Conservation (phyloP, 2,888 invertebrate genomes). For the Norana najaformis region DNA sequence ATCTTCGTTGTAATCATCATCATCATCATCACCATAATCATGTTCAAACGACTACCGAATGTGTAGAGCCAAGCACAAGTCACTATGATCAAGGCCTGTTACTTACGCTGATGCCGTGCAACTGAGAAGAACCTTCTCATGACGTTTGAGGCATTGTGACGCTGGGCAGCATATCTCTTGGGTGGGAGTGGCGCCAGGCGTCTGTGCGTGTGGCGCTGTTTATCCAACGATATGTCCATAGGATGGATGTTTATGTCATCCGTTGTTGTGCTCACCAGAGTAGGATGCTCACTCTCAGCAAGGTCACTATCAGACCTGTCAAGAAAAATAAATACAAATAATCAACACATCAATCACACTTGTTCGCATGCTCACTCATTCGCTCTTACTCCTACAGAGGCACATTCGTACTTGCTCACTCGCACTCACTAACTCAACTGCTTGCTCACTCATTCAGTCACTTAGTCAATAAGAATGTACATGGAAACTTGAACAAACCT, state of each 20-base stretch:
- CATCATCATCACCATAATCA: not conserved
- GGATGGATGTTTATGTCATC: slow-evolving; percentile 6
- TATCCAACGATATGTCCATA: not conserved
- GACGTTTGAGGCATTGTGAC: slow-evolving; percentile 21
- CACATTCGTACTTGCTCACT: too few species aligned
- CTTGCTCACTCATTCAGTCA: too few species aligned
- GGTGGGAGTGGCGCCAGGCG: not conserved
- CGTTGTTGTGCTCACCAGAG: not conserved
- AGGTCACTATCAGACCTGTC: slow-evolving; percentile 34
- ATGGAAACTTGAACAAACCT: too few species aligned
- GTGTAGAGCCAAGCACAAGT: not conserved
- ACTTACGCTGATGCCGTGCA: slow-evolving; percentile 24
- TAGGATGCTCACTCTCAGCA: slow-evolving; percentile 25
- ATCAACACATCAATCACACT: too few species aligned
- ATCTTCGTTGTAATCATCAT: not conserved
- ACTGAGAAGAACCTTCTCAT: slow-evolving; percentile 16
- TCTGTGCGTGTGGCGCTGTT: slow-evolving; percentile 20
- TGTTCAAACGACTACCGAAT: not conserved
- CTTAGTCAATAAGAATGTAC: too few species aligned
- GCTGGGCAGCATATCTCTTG: slow-evolving; percentile 21
- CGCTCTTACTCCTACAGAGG: too few species aligned
- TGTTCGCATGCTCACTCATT: too few species aligned
- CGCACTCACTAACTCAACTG: too few species aligned
- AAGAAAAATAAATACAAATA: not conserved
- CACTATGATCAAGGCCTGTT: not conserved